Base-by-base conservation (phyloP, 2,113 vertebrate species). In the Pangasianodon gigas region DNA sequence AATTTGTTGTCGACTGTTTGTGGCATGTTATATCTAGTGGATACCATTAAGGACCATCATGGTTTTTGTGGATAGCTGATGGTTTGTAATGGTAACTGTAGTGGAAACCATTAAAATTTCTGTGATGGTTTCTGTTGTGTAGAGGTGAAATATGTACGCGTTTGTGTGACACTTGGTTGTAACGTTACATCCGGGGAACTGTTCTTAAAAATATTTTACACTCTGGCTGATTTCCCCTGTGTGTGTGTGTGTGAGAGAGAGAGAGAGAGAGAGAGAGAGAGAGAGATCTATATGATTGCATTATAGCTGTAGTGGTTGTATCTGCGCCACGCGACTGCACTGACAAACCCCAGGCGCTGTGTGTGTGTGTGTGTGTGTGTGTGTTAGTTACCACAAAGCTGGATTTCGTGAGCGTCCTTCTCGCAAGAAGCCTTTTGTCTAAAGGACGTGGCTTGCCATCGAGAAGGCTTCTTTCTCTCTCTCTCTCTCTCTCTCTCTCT, bases 351-450 rank as follows among this genome's bases (percentile, higher is more conserved):
- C 60, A 46, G 58, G 77, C 77, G 41, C 29, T 77, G 48, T 75
- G 37, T 13, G 41, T 77, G 44, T 80, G 21, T 84, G 82, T 60
- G 82, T 60, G 54, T 60, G 21, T 60, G 56, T 44, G 19, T 24
- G 81, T 60, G 95, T 94, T 95, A 95, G 96, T 96, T 94, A 91
- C 94, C 90, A 95, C 95, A 95, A 95, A 95, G 95, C 93, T 95
- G 93, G 95, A 93, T 94, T 93, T 91, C 75, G 95, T 92, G 93
- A 93, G 92, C 92, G 94, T 93, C 92, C 85, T 90, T 93, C 90
- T 89, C 90, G 62, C 84, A 90, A 46, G 87, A 87, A 91, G 79
- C 92, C 92, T 93, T 93, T 93, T 93, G 93, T 93, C 91, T 92
- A 92, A 91, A 94, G 89, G 84, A 89, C 90, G 81, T 84, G 87